phyloP scores from a whole-genome alignment of 2,888 invertebrate genomes.

The Latrodectus hesperus region DNA sequence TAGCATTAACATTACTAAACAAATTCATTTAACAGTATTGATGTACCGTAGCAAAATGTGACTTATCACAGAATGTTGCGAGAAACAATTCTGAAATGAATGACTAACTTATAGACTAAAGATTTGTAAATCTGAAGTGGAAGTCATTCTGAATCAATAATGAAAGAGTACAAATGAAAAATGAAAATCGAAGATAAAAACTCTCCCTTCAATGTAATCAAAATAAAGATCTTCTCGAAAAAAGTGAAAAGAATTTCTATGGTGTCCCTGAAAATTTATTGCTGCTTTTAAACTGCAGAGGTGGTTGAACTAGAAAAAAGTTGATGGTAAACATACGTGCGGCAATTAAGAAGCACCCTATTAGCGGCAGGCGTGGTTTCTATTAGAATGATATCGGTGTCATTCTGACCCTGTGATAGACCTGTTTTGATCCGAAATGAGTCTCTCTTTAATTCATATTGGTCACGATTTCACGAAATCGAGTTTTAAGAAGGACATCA shows the following conservation, averaged over 20 bases:
- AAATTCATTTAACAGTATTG: no score
- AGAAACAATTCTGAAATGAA: no score
- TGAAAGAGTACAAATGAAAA: no score
- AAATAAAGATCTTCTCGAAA: no score
- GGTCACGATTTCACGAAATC: conserved; percentile 33
- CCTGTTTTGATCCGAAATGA: conserved; percentile 49
- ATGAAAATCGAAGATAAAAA: no score
- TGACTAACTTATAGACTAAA: no score
- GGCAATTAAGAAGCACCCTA: conserved; percentile 46
- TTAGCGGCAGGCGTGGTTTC: conserved; percentile 47
- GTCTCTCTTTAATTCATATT: conserved; percentile 33
- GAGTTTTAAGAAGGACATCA: conserved; percentile 34
- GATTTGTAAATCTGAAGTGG: no score
- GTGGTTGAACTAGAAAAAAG: conserved; percentile 19
- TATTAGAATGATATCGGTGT: conserved; percentile 41
- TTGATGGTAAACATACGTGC: conserved; percentile 32
- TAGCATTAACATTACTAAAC: no score
- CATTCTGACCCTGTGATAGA: conserved; percentile 56
- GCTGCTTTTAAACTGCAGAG: conserved; percentile 1
- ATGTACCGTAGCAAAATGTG: no score
- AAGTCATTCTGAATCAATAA: no score
- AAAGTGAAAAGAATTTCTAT: background rate
- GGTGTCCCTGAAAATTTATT: background rate
- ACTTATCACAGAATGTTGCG: no score
- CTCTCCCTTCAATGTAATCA: no score